Base-by-base conservation (phyloP, 35 echinoderm and acorn worm species). In the Holothuria glaberrima region DNA sequence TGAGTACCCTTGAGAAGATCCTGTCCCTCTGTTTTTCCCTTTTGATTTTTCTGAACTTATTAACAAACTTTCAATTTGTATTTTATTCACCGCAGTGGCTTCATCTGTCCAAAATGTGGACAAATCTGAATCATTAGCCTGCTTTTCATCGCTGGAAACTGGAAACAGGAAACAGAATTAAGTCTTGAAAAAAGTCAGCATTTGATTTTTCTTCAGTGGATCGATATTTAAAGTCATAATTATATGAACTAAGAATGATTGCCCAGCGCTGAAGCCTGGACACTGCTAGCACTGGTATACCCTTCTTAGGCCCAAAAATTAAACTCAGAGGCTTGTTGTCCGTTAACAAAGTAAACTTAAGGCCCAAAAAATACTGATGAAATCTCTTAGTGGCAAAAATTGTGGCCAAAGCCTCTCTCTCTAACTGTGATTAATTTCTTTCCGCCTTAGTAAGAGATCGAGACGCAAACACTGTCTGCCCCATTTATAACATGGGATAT, bases 1-100 rank as follows among this genome's bases (percentile, higher is more conserved):
- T n/a, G n/a, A n/a, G n/a, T n/a, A n/a, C n/a, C n/a, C n/a, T 30
- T 25, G 87, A 90, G 19, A 90, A 56, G 6, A 85, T 45, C 12
- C 56, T 34, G 34, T 94, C 89, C 17, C 32, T 71, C 56, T 59
- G 16, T 17, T 78, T 94, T 32, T 18, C 34, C 4, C 65, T 73
- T 45, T 75, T 25, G 91, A 73, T 28, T 83, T 56, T 32, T 48
- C 32, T 30, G 26, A 18, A 26, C 72, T 83, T 24, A 74, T 29
- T 26, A 62, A 87, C 19, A 88, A 35, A 13, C 35, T 79, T 18
- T 41, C 36, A 41, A 41, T 41, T 7, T 41, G 36, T 41, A 41
- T 41, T 41, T 41, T 41, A 7, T 41, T 41, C 7, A 41, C 36
- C 2, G 36, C 36, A 41, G 36, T 41, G 7, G 36, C 36, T 41